A percentile compares a stretch with the other conserved stretches of the same genome.
phyloP scores from a whole-genome alignment of 2,888 invertebrate genomes.

The Copidosoma aretas region DNA sequence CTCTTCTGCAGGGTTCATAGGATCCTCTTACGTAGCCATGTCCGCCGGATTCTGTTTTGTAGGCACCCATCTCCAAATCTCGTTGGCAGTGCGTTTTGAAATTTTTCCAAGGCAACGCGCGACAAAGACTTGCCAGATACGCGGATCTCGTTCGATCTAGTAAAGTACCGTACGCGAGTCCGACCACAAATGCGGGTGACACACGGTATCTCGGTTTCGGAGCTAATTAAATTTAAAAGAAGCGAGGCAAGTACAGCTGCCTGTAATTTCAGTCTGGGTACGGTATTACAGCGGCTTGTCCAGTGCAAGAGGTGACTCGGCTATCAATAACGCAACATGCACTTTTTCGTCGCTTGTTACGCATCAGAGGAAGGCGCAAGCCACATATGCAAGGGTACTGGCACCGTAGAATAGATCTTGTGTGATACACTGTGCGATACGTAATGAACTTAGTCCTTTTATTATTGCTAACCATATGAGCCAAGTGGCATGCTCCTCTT shows the following conservation, averaged over 20 bases:
- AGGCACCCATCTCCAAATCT: not conserved
- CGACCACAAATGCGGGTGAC: not conserved
- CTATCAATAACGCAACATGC: conserved; percentile 1
- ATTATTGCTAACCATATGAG: not conserved
- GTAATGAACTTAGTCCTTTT: not conserved
- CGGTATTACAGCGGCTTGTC: not conserved
- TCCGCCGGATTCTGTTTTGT: not conserved
- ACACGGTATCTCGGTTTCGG: not conserved
- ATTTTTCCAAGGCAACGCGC: conserved; percentile 2
- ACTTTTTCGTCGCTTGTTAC: not conserved
- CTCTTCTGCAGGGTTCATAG: not conserved
- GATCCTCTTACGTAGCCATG: not conserved
- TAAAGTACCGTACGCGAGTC: not conserved
- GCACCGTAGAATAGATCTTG: conserved; percentile 21
- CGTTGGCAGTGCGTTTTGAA: not conserved
- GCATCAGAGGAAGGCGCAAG: conserved; percentile 3
- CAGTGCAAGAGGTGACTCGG: not conserved
- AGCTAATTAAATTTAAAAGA: not conserved
- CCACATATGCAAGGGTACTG: conserved; percentile 20
- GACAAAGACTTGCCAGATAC: conserved; percentile 2
- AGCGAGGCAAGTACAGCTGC: conserved; percentile 4
- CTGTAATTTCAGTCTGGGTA: conserved; percentile 11
- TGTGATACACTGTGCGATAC: not conserved
- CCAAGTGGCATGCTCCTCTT: not conserved
- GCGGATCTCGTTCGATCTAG: conserved; percentile 1